Evolutionary conservation across 2,888 invertebrate genomes (phyloP).

Genomic region (Vanessa cardui): DNA sequence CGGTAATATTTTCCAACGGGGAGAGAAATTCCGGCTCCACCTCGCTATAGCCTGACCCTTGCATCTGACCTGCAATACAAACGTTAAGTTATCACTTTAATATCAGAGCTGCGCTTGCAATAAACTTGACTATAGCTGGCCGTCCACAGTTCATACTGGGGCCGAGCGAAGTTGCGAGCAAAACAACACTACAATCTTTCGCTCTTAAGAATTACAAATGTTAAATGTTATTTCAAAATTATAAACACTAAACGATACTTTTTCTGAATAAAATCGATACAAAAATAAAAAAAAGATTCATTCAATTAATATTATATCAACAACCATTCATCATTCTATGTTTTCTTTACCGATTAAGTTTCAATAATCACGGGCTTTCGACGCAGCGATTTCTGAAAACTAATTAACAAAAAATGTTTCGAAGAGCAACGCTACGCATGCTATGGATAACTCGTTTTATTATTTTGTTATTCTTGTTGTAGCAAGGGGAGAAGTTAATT

Average conservation of each 20-base stretch:
- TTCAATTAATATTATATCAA: too few relatives aligned
- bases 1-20: constrained; percentile 92
- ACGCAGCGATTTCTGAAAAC: background rate
- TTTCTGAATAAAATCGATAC: too few relatives aligned
- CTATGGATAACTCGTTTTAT: constrained; percentile 11
- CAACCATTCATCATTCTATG: too few relatives aligned
- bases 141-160: constrained; percentile 35
- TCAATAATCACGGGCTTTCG: too few relatives aligned
- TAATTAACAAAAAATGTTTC: background rate
- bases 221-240: background rate
- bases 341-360: too few relatives aligned
- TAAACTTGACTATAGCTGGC: constrained; percentile 43
- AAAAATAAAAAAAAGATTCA: too few relatives aligned
- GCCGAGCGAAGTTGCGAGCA: background rate
- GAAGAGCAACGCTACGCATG: background rate
- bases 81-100: constrained; percentile 46
- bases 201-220: background rate
- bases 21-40: constrained; percentile 90
- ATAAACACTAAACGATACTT: background rate
- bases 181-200: background rate
- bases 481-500: constrained; percentile 15
- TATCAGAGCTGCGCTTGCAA: constrained; percentile 43
- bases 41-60: constrained; percentile 68
- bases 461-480: constrained; percentile 20
- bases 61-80: constrained; percentile 43